Evolutionary conservation across 2,797 vertebrate species (phyloP).

Genomic region (Acrocephalus scirpaceus): DNA sequence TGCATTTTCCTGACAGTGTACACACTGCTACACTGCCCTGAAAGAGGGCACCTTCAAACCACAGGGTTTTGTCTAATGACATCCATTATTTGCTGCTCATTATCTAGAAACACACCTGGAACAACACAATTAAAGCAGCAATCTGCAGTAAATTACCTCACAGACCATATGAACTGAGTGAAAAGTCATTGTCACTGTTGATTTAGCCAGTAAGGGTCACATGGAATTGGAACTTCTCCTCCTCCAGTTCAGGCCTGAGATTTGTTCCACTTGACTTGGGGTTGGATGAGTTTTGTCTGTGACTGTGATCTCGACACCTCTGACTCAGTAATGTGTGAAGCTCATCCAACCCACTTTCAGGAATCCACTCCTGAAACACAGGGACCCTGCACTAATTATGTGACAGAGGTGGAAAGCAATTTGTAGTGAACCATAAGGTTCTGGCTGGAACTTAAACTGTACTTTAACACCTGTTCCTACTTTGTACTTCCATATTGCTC

Average conservation of each 20-base stretch:
- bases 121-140: neutral
- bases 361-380: neutral
- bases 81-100: slow-evolving; percentile 1
- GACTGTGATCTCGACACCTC: neutral
- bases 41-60: neutral
- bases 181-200: neutral
- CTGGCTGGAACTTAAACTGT: neutral
- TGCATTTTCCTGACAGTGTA: neutral
- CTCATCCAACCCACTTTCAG: neutral
- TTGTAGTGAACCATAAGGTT: neutral
- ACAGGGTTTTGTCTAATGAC: neutral
- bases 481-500: neutral
- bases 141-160: neutral
- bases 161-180: neutral
- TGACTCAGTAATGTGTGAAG: neutral
- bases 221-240: neutral
- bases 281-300: neutral
- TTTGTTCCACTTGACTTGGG: neutral
- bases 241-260: neutral
- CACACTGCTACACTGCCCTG: neutral
- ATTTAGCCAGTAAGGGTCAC: neutral
- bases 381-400: neutral
- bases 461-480: neutral
- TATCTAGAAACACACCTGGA: slow-evolving; percentile 39
- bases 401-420: neutral